These are phyloP conservation scores for Blastobasis adustella DNA, from an alignment of 2,888 invertebrate species.

Conservation along the genomic window DNA sequence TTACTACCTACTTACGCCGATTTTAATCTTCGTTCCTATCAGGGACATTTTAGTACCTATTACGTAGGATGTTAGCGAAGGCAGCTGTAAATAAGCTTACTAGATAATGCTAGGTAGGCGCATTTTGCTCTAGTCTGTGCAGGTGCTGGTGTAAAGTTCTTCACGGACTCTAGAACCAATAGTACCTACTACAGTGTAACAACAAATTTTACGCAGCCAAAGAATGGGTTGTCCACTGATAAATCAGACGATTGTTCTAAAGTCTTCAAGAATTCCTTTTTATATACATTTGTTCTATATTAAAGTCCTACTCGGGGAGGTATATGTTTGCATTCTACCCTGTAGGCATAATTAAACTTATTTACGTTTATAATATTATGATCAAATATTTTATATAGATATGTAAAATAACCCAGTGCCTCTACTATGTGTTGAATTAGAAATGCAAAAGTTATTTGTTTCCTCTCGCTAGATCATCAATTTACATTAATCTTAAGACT, in stretches of 20 bases:
- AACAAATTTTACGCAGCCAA: constrained; percentile 28
- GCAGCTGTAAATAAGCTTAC: constrained; percentile 55
- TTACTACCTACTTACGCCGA: not conserved
- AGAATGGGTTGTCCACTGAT: constrained; percentile 31
- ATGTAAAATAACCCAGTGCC: constrained; percentile 29
- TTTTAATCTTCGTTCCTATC: not conserved
- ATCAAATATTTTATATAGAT: constrained; percentile 1
- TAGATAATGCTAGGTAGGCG: constrained; percentile 51
- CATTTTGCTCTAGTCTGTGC: constrained; percentile 55
- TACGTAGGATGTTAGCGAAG: constrained; percentile 23
- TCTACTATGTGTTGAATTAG: constrained; percentile 13
- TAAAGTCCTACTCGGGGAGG: too few species aligned
- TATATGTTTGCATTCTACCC: too few species aligned
- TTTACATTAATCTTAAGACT: constrained; percentile 23
- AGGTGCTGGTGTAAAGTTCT: constrained; percentile 47
- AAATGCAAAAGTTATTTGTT: constrained; percentile 14
- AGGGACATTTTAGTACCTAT: constrained; percentile 11
- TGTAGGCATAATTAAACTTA: too few species aligned
- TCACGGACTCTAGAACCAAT: not conserved
- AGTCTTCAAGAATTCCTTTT: too few species aligned
- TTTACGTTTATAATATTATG: too few species aligned
- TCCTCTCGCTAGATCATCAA: constrained; percentile 28
- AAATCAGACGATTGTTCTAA: constrained; percentile 24
- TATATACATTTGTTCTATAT: too few species aligned
- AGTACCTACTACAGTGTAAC: too few species aligned